phyloP scores from a whole-genome alignment of 2,797 vertebrate species.

The Acrocephalus scirpaceus region DNA sequence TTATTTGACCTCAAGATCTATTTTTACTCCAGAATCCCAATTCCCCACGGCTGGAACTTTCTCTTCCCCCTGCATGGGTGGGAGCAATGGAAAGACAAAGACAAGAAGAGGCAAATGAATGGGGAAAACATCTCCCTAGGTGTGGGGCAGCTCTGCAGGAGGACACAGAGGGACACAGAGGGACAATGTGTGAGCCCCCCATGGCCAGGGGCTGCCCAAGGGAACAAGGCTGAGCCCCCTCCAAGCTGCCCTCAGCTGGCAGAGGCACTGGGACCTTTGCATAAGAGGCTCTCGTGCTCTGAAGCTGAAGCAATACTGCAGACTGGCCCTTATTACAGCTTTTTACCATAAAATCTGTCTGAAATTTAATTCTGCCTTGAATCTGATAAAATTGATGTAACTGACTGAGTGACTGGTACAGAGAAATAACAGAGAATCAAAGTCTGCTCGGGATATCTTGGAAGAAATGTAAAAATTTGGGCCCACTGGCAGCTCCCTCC shows the following conservation, averaged over 20 bases:
- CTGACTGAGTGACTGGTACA: background rate
- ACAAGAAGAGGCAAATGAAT: background rate
- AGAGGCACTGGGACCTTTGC: background rate
- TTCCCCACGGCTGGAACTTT: background rate
- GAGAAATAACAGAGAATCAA: background rate
- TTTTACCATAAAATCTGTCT: background rate
- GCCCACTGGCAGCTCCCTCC: background rate
- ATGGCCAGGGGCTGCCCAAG: background rate
- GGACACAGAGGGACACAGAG: background rate
- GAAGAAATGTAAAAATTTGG: background rate
- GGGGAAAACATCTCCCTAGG: background rate
- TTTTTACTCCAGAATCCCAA: constrained; percentile 14
- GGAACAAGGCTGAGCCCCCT: background rate
- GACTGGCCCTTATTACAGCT: too few relatives aligned
- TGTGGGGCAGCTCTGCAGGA: background rate
- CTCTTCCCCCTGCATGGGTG: background rate
- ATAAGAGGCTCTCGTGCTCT: too few relatives aligned
- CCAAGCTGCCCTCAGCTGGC: background rate
- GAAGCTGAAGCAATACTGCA: background rate
- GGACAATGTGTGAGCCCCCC: background rate
- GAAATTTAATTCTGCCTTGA: background rate
- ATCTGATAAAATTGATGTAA: too few relatives aligned
- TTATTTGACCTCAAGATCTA: constrained; percentile 8
- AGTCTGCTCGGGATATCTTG: background rate
- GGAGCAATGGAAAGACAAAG: background rate